Conservation (phyloP, 2,797 vertebrate genomes). For the Lagocephalus sceleratus region DNA sequence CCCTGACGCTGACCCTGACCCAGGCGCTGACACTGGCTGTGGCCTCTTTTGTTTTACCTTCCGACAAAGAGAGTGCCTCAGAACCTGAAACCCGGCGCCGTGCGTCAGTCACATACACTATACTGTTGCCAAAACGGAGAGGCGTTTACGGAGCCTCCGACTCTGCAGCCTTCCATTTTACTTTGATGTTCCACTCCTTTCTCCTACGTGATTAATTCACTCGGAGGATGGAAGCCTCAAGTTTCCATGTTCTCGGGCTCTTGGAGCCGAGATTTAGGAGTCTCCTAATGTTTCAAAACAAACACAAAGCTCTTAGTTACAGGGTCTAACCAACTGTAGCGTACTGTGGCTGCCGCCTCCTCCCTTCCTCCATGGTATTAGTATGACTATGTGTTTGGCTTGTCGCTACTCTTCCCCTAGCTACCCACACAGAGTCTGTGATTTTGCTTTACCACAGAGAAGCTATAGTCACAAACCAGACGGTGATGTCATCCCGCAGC, state of each 20-base stretch:
- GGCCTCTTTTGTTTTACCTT: conserved; percentile 63
- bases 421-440: conserved; percentile 63
- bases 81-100: conserved; percentile 57
- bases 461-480: conserved; percentile 66
- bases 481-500: conserved; percentile 63
- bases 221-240: conserved; percentile 39
- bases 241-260: conserved; percentile 25
- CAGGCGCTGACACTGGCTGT: conserved; percentile 1
- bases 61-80: conserved; percentile 34
- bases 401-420: conserved; percentile 61
- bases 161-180: conserved; percentile 32
- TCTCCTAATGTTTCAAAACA: conserved; percentile 55
- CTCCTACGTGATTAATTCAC: conserved; percentile 58
- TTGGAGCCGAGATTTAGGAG: conserved; percentile 40
- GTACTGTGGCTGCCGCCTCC: conserved; percentile 30
- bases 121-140: conserved; percentile 66
- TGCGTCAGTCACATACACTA: conserved; percentile 36
- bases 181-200: conserved; percentile 68
- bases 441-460: conserved; percentile 70
- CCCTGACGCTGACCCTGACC: no score
- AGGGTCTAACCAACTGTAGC: conserved; percentile 52
- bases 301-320: conserved; percentile 67
- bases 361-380: conserved; percentile 54
- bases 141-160: conserved; percentile 58
- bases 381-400: conserved; percentile 74